Evolutionary conservation across 2,797 vertebrate species (phyloP).

Genomic region (Silurus aristotelis): DNA sequence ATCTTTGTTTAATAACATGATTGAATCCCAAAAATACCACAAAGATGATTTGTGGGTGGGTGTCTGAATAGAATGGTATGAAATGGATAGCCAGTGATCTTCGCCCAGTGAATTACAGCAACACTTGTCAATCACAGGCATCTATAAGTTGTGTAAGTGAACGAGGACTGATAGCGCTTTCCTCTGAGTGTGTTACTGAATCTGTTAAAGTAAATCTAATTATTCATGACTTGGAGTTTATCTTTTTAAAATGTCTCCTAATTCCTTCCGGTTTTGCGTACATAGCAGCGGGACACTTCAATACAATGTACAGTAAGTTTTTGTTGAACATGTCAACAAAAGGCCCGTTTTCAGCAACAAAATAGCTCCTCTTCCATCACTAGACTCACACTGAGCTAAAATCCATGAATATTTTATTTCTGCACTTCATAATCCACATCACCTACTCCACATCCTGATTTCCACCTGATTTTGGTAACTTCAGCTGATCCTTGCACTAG

Average conservation of each 20-base stretch:
- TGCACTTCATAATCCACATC: slow-evolving; percentile 45
- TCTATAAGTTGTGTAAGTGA: neutral
- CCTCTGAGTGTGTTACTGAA: neutral
- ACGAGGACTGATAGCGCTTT: neutral
- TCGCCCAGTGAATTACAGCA: neutral
- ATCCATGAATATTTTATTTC: slow-evolving; percentile 51
- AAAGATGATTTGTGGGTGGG: too few relatives aligned
- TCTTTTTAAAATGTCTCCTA: neutral
- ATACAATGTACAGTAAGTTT: neutral
- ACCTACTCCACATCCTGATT: slow-evolving; percentile 43
- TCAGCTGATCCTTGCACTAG: slow-evolving; percentile 21
- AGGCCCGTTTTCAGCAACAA: slow-evolving; percentile 38
- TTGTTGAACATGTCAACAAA: slow-evolving; percentile 22
- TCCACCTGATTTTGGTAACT: slow-evolving; percentile 35
- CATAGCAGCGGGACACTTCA: neutral
- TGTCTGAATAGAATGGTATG: neutral
- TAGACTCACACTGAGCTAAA: slow-evolving; percentile 39
- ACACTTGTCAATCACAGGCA: neutral
- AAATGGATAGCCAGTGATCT: neutral
- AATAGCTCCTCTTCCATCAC: slow-evolving; percentile 31
- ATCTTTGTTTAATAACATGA: neutral
- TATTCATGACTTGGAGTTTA: neutral
- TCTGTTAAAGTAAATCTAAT: neutral
- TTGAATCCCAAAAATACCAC: neutral
- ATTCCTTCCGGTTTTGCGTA: neutral